These are phyloP conservation scores for Malacosoma neustria DNA, from an alignment of 2,888 invertebrate species.

Conservation along the genomic window DNA sequence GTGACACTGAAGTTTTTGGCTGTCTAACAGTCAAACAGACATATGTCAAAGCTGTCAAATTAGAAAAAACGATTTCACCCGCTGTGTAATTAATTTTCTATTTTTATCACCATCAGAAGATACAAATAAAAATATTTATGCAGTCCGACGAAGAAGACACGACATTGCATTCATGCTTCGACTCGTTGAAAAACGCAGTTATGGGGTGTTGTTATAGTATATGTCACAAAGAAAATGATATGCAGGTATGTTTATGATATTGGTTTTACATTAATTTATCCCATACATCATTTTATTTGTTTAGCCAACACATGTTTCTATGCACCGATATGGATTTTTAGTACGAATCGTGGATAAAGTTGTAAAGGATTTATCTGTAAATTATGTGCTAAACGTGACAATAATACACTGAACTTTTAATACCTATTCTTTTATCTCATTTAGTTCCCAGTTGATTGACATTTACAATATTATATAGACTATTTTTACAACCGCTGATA, in stretches of 20 bases:
- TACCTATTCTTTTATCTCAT: constrained; percentile 20
- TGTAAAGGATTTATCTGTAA: too few relatives aligned
- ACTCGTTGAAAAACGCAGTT: constrained; percentile 58
- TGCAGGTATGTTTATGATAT: constrained; percentile 72
- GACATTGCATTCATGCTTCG: constrained; percentile 67
- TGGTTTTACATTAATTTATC: constrained; percentile 9
- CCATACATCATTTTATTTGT: neutral
- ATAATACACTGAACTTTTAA: constrained; percentile 14
- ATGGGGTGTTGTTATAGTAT: constrained; percentile 84
- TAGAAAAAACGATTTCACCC: neutral
- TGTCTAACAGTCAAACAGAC: too few relatives aligned
- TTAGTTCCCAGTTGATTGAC: constrained; percentile 37
- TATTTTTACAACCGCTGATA: too few relatives aligned
- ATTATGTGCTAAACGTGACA: constrained; percentile 6
- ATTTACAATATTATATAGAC: too few relatives aligned
- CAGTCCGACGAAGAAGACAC: constrained; percentile 62
- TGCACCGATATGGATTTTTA: neutral
- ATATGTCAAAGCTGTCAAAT: too few relatives aligned
- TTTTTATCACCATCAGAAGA: constrained; percentile 50
- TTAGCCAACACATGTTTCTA: neutral
- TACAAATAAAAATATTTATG: constrained; percentile 60
- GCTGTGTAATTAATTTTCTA: constrained; percentile 50
- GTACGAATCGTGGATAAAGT: too few relatives aligned
- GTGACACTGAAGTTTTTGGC: too few relatives aligned
- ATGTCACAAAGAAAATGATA: constrained; percentile 80